Percentiles rank a stretch among this genome's conserved stretches.
These are phyloP conservation scores for Siphlonurus alternatus DNA, from an alignment of 2,888 invertebrate genomes.

Conservation along the genomic window DNA sequence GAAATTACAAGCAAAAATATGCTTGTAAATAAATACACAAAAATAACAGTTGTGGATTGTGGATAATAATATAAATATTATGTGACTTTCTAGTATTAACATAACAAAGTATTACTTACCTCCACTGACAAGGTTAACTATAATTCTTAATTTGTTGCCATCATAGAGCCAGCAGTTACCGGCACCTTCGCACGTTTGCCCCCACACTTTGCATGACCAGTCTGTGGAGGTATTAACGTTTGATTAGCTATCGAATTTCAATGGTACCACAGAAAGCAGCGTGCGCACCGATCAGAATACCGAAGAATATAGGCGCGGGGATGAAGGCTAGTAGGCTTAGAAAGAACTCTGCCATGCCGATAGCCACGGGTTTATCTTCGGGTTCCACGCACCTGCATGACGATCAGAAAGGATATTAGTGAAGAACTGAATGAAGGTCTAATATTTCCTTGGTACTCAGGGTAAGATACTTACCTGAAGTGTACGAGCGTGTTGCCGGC, in stretches of 20 bases:
- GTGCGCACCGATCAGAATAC: conserved; percentile 24
- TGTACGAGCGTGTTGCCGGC: conserved; percentile 20
- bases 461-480: too few relatives aligned
- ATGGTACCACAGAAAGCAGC: not conserved
- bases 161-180: conserved; percentile 27
- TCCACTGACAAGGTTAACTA: conserved; percentile 18
- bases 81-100: too few relatives aligned
- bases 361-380: conserved; percentile 22
- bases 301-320: conserved; percentile 29
- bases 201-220: conserved; percentile 25
- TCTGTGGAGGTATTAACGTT: conserved; percentile 16
- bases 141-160: conserved; percentile 18
- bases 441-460: too few relatives aligned
- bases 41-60: too few relatives aligned
- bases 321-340: conserved; percentile 22
- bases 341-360: conserved; percentile 20
- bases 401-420: too few relatives aligned
- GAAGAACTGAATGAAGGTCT: too few relatives aligned
- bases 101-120: too few relatives aligned
- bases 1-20: too few relatives aligned
- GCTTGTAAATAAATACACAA: too few relatives aligned
- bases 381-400: conserved; percentile 22
- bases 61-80: too few relatives aligned
- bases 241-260: not conserved
- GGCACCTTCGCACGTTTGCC: conserved; percentile 20